Base-by-base conservation (phyloP, 92 coral and sea anemone genomes). In the Phenganax marumi region DNA sequence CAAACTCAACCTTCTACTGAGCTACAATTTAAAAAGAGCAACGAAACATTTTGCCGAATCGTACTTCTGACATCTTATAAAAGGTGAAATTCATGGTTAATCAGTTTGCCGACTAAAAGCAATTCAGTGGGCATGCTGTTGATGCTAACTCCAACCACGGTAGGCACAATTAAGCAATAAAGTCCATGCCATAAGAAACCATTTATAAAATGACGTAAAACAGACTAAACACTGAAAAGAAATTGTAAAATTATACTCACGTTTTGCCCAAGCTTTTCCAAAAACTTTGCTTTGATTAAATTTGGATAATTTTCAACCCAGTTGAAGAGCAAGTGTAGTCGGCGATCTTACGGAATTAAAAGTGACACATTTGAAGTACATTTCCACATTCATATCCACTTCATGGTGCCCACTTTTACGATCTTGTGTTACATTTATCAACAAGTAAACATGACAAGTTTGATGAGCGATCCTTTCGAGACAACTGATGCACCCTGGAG, bases 401-500 rank as follows among this genome's bases (percentile, higher is more conserved):
- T 50, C n/a, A 52, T 52, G n/a, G 55, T 14, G 55, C 60, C 50
- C 80, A 33, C 43, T 33, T 33, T 33, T 5, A 33, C 2, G 43
- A 33, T 33, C 43, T 33, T 5, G 43, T 60, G 19, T 54, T 48
- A 75, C 16, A 54, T 6, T n/a, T 75, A 65, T 75, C 80, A 75
- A 52, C 65, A 75, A n/a, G 5, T 13, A 23, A 75, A 75, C 0
- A 7, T 17, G 56, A 75, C 65, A 54, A 60, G 10, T 25, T 53
- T 25, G 80, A 75, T 75, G 39, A 18, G 13, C 3, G 46, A 47
- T 16, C 47, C 14, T 24, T 72, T 18, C 17, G 22, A 39, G 60
- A 48, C 0, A 26, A n/a, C 76, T 23, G 50, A 70, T 39, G 53
- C 76, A 52, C 24, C 58, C 78, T 39, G 61, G 58, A 24, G 78